Percentiles rank a stretch among this genome's conserved stretches.
Conservation (phyloP, 2,113 vertebrate species). For the Barnardius zonarius region DNA sequence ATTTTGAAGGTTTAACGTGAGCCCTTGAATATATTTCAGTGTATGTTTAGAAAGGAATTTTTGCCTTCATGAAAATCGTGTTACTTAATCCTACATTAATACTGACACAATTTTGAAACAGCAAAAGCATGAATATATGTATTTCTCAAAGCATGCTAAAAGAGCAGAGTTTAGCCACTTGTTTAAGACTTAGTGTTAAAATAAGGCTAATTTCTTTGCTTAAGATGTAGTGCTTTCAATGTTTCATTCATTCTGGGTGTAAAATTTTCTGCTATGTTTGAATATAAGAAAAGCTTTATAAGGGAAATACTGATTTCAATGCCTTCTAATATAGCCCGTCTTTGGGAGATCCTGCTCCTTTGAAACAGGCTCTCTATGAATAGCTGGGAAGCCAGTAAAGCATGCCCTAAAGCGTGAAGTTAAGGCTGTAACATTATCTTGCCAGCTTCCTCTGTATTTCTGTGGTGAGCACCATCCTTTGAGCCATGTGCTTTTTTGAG, state of each 20-base stretch:
- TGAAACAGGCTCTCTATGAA: background rate
- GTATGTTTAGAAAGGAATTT: background rate
- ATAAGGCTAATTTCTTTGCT: background rate
- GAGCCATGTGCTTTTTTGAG: background rate
- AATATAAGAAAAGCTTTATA: background rate
- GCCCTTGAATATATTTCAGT: background rate
- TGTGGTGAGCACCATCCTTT: background rate
- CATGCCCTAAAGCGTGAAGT: background rate
- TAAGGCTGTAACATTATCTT: background rate
- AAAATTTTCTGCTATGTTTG: background rate
- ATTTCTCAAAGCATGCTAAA: background rate
- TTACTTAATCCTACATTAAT: background rate
- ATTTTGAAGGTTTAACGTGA: background rate
- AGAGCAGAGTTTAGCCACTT: background rate
- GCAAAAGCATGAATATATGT: background rate
- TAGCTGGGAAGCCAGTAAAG: background rate
- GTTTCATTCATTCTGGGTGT: background rate
- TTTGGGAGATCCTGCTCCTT: background rate
- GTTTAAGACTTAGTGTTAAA: background rate
- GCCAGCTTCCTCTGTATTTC: background rate
- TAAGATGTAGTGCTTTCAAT: background rate
- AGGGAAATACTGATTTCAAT: background rate
- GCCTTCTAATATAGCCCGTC: background rate
- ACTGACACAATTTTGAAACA: background rate
- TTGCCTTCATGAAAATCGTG: background rate